A percentile compares a stretch with the other conserved stretches of the same genome.
These are phyloP conservation scores for Diarsia mendica DNA, from an alignment of 2,888 invertebrate genomes.

Conservation along the genomic window DNA sequence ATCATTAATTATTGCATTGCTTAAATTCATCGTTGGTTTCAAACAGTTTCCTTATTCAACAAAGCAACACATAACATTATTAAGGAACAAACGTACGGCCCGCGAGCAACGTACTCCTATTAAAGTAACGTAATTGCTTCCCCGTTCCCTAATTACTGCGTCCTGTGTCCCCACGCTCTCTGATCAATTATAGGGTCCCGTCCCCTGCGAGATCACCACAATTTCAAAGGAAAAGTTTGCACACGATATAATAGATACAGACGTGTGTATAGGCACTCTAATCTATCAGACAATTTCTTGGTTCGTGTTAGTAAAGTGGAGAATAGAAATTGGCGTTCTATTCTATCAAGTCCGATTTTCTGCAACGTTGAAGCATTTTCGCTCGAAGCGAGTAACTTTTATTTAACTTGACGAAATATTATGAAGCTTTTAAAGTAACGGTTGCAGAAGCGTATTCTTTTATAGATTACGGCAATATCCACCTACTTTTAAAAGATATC, in stretches of 20 bases:
- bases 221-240: slow-evolving; percentile 70
- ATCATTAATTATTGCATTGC: neutral
- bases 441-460: slow-evolving; percentile 37
- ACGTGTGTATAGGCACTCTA: slow-evolving; percentile 16
- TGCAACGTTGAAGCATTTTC: neutral
- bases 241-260: slow-evolving; percentile 17
- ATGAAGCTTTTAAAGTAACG: slow-evolving; percentile 22
- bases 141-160: slow-evolving; percentile 80
- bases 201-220: slow-evolving; percentile 67
- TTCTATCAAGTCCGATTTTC: slow-evolving; percentile 2
- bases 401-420: slow-evolving; percentile 18
- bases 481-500: slow-evolving; percentile 55
- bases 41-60: slow-evolving; percentile 42
- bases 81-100: slow-evolving; percentile 66
- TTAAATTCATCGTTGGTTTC: slow-evolving; percentile 27
- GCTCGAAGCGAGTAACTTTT: neutral
- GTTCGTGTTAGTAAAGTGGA: slow-evolving; percentile 9
- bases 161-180: slow-evolving; percentile 74
- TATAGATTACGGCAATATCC: slow-evolving; percentile 34
- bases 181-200: slow-evolving; percentile 77
- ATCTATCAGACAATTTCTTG: slow-evolving; percentile 41
- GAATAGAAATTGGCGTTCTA: slow-evolving; percentile 19
- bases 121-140: slow-evolving; percentile 80
- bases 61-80: slow-evolving; percentile 65
- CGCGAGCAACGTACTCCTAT: slow-evolving; percentile 74